phyloP scores from a whole-genome alignment of 2,797 vertebrate species.

The Malurus leucopterus region DNA sequence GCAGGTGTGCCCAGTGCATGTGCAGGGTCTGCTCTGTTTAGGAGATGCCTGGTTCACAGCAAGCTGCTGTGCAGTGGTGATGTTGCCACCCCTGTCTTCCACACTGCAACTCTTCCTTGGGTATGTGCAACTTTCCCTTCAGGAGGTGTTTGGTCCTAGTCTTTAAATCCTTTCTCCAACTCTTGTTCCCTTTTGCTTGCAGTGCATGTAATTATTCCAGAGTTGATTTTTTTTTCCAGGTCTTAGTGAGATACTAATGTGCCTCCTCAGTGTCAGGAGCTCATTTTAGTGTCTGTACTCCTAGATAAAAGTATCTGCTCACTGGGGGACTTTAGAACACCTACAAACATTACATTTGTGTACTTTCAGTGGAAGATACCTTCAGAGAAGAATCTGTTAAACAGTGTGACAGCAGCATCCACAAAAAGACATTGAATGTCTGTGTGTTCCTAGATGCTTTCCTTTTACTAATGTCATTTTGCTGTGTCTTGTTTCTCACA shows the following conservation, averaged over 20 bases:
- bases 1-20: neutral
- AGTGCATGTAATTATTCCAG: neutral
- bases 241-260: neutral
- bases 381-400: neutral
- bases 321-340: neutral
- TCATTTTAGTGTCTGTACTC: neutral
- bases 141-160: neutral
- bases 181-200: neutral
- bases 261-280: neutral
- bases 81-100: neutral
- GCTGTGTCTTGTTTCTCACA: neutral
- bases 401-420: neutral
- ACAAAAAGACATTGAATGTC: neutral
- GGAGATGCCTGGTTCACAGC: neutral
- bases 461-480: neutral
- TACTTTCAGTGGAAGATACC: neutral
- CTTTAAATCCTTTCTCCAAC: neutral
- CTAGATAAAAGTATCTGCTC: neutral
- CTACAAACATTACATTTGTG: neutral
- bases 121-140: neutral
- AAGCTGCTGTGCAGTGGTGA: neutral
- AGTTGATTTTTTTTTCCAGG: neutral
- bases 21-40: neutral
- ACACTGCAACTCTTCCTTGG: neutral
- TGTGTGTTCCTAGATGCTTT: neutral